Evolutionary conservation across 2,113 vertebrate genomes (phyloP).

Genomic region (Thinocorus orbignyianus): DNA sequence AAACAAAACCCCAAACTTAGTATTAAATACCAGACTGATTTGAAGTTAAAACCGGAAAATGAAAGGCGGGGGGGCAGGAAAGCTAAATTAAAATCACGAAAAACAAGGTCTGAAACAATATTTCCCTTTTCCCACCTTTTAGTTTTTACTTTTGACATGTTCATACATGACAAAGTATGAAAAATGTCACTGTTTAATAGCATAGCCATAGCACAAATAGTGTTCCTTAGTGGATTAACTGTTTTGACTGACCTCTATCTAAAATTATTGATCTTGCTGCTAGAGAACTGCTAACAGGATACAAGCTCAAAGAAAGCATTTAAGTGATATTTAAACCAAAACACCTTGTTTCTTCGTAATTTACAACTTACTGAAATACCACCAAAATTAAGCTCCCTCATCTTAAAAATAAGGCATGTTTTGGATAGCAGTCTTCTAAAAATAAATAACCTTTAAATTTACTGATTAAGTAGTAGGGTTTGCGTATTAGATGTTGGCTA

Average conservation of each 20-base stretch:
- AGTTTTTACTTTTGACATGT: neutral
- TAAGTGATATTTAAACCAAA: neutral
- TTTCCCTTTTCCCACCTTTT: neutral
- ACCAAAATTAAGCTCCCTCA: neutral
- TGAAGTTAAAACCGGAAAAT: neutral
- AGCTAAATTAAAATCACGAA: neutral
- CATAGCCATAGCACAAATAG: neutral
- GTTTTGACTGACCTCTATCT: neutral
- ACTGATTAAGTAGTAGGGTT: neutral
- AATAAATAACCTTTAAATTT: neutral
- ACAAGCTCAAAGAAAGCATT: neutral
- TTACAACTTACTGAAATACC: neutral
- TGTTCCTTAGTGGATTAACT: neutral
- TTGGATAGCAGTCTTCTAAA: neutral
- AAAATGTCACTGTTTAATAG: neutral
- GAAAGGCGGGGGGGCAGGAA: accelerated
- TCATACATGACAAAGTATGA: neutral
- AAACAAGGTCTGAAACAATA: neutral
- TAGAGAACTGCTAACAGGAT: neutral
- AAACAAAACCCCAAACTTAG: neutral
- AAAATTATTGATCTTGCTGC: neutral
- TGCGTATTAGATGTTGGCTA: neutral
- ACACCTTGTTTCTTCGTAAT: neutral
- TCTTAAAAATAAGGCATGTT: neutral
- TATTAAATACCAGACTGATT: neutral